Evolutionary conservation across 2,113 vertebrate genomes (phyloP).

Genomic region (Burhinus oedicnemus): DNA sequence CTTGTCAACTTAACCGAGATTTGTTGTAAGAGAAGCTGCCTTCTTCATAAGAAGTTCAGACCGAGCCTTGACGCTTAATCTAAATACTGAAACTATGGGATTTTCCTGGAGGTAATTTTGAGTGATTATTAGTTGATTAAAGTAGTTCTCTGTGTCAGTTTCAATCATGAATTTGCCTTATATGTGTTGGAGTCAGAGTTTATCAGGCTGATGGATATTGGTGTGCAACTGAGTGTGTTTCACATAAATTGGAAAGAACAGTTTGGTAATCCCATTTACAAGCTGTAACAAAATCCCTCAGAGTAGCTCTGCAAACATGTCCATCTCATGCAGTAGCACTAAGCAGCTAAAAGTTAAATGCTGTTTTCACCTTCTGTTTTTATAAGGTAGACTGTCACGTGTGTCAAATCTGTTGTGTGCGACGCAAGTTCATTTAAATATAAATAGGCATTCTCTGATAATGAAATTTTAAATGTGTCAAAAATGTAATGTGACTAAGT

Average conservation of each 20-base stretch:
- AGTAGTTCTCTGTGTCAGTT: conserved; percentile 52
- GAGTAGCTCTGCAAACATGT: not conserved
- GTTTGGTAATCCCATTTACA: not conserved
- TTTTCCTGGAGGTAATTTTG: conserved; percentile 58
- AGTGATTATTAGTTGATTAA: conserved; percentile 69
- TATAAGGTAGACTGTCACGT: not conserved
- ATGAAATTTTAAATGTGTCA: not conserved
- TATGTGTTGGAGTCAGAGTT: not conserved
- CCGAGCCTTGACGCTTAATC: conserved; percentile 48
- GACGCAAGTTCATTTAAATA: not conserved
- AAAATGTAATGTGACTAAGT: not conserved
- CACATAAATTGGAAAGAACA: conserved; percentile 6
- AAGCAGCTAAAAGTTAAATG: not conserved
- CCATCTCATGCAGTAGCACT: not conserved
- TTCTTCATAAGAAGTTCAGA: not conserved
- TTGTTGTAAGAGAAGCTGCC: not conserved
- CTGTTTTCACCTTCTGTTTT: not conserved
- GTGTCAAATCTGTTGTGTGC: not conserved
- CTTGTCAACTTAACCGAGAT: conserved; percentile 3
- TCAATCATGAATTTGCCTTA: conserved; percentile 41
- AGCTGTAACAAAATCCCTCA: not conserved
- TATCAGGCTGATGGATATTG: conserved; percentile 33
- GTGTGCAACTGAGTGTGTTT: conserved; percentile 32
- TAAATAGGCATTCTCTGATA: not conserved
- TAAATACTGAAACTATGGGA: conserved; percentile 27